Evolutionary conservation across 2,113 vertebrate species (phyloP), one percentile per base, ranked within the genome.

Genomic region (Leptosomus discolor): DNA sequence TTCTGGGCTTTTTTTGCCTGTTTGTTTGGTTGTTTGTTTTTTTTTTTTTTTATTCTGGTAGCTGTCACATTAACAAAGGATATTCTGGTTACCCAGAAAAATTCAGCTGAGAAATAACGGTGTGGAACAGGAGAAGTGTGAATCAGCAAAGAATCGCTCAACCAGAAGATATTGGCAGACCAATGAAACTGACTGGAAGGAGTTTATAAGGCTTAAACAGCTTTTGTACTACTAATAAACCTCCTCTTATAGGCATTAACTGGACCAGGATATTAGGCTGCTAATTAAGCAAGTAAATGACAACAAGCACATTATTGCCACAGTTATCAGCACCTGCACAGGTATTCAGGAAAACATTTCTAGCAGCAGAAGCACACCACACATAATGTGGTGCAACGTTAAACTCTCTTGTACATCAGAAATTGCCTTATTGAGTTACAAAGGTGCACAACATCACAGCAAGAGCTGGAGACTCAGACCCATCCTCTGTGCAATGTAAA

Each of bases 281-380:
- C 94, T 97, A 97, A 97, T 97, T 97, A 95, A 96, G 94, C 91
- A 97, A 94, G 94, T 39, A 97, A 97, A 94, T 87, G 88, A 94
- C 95, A 95, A 86, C 54, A 70, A 92, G 60, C 69, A 71, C 68
- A 57, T 93, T 89, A 94, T n/a, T 60, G 17, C 37, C 73, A 68
- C 34, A 75, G 56, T 60, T 74, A 79, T 75, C 75, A 88, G 85
- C 88, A 95, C 91, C 88, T 94, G 76, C 27, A 39, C 92, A 97
- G 92, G 95, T 96, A 94, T 92, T 54, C 27, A 36, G 43, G 73
- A 94, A 41, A 70, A 46, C 6, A 21, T 56, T 94, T 63, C 56
- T 21, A 86, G 60, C 56, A 86, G 51, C 46, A 92, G 85, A 20
- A 76, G 45, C 34, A 50, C 50, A 46, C 15, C 54, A 50, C 34